Conservation (phyloP, 2,888 invertebrate species). For the Tipula helvola region DNA sequence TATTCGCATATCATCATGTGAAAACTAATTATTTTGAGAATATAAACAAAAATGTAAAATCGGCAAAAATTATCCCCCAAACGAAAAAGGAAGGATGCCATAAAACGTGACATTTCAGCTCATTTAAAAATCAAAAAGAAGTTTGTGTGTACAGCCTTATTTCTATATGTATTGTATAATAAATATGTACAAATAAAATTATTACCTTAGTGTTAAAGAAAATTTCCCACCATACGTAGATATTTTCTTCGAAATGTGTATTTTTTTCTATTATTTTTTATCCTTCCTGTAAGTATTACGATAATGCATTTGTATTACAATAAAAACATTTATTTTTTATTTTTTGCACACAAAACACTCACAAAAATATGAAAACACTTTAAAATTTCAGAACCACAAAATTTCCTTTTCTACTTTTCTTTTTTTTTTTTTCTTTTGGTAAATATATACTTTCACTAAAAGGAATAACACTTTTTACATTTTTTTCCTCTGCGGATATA, state of each 20-base stretch:
- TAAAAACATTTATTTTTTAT: neutral
- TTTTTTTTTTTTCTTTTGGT: neutral
- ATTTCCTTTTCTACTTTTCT: neutral
- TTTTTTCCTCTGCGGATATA: neutral
- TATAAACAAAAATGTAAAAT: neutral
- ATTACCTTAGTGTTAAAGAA: neutral
- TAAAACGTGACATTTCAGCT: neutral
- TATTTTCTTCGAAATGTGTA: neutral
- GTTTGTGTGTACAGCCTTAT: neutral
- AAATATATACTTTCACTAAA: neutral
- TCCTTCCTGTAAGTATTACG: neutral
- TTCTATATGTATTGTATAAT: neutral
- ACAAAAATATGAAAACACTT: slow-evolving; percentile 4
- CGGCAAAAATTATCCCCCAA: neutral
- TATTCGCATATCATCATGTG: neutral
- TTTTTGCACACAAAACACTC: neutral
- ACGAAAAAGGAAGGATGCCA: neutral
- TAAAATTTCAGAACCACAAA: neutral
- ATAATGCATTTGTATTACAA: neutral
- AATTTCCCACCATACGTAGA: neutral
- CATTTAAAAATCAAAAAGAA: neutral
- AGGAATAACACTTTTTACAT: neutral
- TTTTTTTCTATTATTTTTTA: neutral
- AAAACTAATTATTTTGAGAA: neutral
- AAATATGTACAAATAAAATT: neutral